Base-by-base conservation (phyloP, 2,888 invertebrate genomes). In the Merodon equestris region DNA sequence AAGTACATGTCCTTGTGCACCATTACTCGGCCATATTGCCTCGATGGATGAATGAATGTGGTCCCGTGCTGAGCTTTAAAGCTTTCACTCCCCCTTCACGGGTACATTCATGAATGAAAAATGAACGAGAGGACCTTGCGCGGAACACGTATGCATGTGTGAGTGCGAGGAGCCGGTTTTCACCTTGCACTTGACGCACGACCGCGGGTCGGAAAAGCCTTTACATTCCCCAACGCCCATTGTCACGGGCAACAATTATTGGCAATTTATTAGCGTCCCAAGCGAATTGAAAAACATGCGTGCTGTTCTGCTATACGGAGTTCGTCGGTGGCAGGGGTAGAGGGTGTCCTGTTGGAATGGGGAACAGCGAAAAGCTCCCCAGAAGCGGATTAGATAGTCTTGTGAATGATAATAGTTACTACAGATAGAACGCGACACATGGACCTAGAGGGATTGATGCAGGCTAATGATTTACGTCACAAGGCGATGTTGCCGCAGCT, bases 151-250 rank as follows among this genome's bases (percentile, higher is more conserved):
- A 61, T 68, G 66, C 54, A 34, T 17, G 15, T 10, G 14, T 14
- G 27, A 2, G 27, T 27, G 27, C 27, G 7, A 27, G 15, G 4
- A 40, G 42, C 40, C 47, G 40, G 36, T 15, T 44, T 15, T 51
- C 66, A 63, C 74, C 74, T 75, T 75, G 74, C 74, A 68, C 74
- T 75, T 75, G 74, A 63, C 74, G 63, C 57, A 68, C 63, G 19
- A 27, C 27, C 27, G 7, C 7, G 27, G 27, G 7, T 2, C 27
- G 7, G 45, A 53, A 57, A 68, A 75, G 63, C 57, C 27, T 63
- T 68, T 48, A 67, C 48, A 7, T 27, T 27, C 27, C 27, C 27
- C 27, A 27, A 27, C 27, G 68, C 51, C 68, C 68, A 68, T 60
- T 27, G 27, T 27, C 27, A 27, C 27, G 27, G 27, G 27, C 27